phyloP scores from a whole-genome alignment of 2,888 invertebrate genomes.

The Acrobasis suavella region DNA sequence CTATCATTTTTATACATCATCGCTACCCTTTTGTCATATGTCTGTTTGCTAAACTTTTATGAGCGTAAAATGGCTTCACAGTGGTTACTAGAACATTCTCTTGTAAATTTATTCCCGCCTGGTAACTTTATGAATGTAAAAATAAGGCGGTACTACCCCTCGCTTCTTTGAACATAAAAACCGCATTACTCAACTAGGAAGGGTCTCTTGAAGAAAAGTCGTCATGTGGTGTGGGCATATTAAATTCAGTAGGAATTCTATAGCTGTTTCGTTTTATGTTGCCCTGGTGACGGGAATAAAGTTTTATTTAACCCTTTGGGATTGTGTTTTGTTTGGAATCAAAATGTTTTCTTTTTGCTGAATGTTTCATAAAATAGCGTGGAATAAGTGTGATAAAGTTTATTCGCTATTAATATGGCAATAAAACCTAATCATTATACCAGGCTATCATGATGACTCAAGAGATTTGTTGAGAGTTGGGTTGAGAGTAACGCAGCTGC shows the following conservation, averaged over 20 bases:
- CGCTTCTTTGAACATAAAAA: slow-evolving; percentile 14
- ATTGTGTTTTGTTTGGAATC: not conserved
- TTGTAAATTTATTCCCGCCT: slow-evolving; percentile 46
- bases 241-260: slow-evolving; percentile 9
- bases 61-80: not conserved
- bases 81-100: slow-evolving; percentile 39
- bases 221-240: slow-evolving; percentile 1
- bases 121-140: slow-evolving; percentile 59
- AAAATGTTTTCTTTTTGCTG: not conserved
- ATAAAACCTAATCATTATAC: slow-evolving; percentile 51
- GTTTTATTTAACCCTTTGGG: slow-evolving; percentile 50
- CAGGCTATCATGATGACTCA: slow-evolving; percentile 13
- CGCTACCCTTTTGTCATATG: too few species aligned
- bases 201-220: slow-evolving; percentile 26
- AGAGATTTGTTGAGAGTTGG: not conserved
- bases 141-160: slow-evolving; percentile 37
- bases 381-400: not conserved
- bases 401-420: slow-evolving; percentile 23
- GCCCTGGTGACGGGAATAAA: slow-evolving; percentile 34
- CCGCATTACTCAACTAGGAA: slow-evolving; percentile 11
- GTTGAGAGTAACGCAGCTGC: not conserved
- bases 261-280: slow-evolving; percentile 37
- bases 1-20: too few species aligned
- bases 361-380: not conserved
- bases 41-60: too few species aligned